A percentile compares a stretch with the other conserved stretches of the same genome.
These are phyloP conservation scores for Serilophus lunatus DNA, from an alignment of 2,113 vertebrate species.

Conservation along the genomic window DNA sequence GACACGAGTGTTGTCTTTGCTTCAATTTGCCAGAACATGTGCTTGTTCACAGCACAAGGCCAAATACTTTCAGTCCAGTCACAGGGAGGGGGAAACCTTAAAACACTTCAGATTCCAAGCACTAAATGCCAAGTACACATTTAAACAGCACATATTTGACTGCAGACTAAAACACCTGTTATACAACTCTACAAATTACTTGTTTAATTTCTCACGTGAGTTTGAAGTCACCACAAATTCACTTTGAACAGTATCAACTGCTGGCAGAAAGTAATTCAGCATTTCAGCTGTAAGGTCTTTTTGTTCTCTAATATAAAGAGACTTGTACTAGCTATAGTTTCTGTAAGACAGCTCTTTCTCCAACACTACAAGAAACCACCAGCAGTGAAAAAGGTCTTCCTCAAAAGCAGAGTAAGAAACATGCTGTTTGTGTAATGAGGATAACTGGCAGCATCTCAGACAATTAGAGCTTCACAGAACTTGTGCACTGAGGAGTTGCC, in stretches of 20 bases:
- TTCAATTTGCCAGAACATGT: not conserved
- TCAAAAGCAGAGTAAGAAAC: not conserved
- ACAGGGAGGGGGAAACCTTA: rapidly evolving
- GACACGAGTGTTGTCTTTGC: not conserved
- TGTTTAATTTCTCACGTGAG: not conserved
- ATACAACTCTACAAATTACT: not conserved
- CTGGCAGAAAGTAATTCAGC: not conserved
- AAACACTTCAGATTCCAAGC: not conserved
- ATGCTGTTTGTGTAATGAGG: not conserved
- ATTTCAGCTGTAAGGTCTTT: not conserved
- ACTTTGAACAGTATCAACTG: not conserved
- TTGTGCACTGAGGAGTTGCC: not conserved
- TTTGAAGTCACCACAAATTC: not conserved
- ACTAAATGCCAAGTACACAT: not conserved
- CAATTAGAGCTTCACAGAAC: not conserved
- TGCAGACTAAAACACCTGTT: not conserved
- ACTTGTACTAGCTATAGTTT: not conserved
- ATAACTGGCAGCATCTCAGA: not conserved
- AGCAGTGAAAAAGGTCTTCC: not conserved
- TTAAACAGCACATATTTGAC: not conserved
- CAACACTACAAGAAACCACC: not conserved
- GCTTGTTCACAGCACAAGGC: not conserved
- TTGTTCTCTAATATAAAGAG: not conserved
- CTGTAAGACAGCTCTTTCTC: not conserved
- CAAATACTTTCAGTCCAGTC: not conserved